These are phyloP conservation scores for Gymnobelideus leadbeateri DNA, from an alignment of 2,113 vertebrate genomes.

Conservation along the genomic window DNA sequence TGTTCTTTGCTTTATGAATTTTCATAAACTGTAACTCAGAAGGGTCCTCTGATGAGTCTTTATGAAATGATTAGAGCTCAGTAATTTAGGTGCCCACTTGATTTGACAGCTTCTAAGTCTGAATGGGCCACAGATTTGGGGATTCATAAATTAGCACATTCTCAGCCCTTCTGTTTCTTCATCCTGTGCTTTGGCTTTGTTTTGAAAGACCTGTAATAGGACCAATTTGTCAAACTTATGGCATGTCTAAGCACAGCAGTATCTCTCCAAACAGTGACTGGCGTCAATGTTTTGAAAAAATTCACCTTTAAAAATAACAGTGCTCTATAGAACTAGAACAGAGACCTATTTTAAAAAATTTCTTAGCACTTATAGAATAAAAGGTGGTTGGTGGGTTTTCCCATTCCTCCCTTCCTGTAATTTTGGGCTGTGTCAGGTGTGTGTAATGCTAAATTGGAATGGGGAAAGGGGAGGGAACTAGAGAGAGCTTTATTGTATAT, in stretches of 20 bases:
- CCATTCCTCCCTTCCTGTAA: neutral
- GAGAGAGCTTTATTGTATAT: neutral
- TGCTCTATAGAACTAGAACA: slow-evolving; percentile 22
- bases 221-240: slow-evolving; percentile 66
- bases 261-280: slow-evolving; percentile 12
- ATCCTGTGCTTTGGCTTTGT: neutral
- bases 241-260: slow-evolving; percentile 43
- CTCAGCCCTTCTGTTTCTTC: slow-evolving; percentile 50
- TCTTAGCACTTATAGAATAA: neutral
- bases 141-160: slow-evolving; percentile 75
- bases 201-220: slow-evolving; percentile 54
- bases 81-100: slow-evolving; percentile 53
- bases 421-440: neutral
- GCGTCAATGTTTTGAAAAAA: slow-evolving; percentile 16
- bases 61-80: slow-evolving; percentile 46
- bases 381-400: neutral
- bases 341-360: neutral
- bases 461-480: neutral
- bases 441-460: neutral
- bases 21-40: slow-evolving; percentile 57
- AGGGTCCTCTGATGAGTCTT: slow-evolving; percentile 55
- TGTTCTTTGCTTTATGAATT: slow-evolving; percentile 35
- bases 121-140: slow-evolving; percentile 67
- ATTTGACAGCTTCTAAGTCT: slow-evolving; percentile 67
- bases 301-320: neutral